Evolutionary conservation across 2,113 vertebrate species (phyloP).

Genomic region (Rhinichthys klamathensis): DNA sequence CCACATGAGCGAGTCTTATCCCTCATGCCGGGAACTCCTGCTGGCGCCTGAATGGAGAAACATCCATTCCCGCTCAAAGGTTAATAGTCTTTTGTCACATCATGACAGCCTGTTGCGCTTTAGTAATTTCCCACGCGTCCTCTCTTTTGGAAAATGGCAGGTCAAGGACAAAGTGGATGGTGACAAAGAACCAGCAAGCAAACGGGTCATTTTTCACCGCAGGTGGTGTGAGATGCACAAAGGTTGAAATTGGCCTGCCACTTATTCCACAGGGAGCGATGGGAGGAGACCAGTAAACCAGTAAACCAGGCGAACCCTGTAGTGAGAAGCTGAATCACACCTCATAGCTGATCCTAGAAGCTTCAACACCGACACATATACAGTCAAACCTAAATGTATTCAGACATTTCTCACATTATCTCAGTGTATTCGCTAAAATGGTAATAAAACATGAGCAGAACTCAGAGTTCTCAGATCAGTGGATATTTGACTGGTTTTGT

Average conservation of each 20-base stretch:
- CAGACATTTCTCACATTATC: too few relatives aligned
- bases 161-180: conserved; percentile 47
- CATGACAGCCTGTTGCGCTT: conserved; percentile 43
- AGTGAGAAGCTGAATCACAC: not conserved
- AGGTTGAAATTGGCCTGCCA: conserved; percentile 31
- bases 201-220: conserved; percentile 6
- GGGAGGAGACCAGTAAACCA: not conserved
- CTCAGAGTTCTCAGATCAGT: too few relatives aligned
- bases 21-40: not conserved
- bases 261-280: conserved; percentile 8
- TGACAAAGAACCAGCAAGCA: conserved; percentile 13
- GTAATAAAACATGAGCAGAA: too few relatives aligned
- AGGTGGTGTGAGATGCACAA: conserved; percentile 19
- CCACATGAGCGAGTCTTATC: not conserved
- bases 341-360: too few relatives aligned
- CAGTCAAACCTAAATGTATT: too few relatives aligned
- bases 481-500: too few relatives aligned
- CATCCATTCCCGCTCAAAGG: conserved; percentile 18
- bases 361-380: too few relatives aligned
- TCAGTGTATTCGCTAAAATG: too few relatives aligned
- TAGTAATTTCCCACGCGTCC: conserved; percentile 30
- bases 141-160: conserved; percentile 12
- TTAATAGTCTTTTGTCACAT: conserved; percentile 39
- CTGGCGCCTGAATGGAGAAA: not conserved
- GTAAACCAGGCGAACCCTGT: not conserved